A percentile compares a stretch with the other conserved stretches of the same genome.
phyloP scores from a whole-genome alignment of 2,113 vertebrate species.

The Charadrius vociferus region DNA sequence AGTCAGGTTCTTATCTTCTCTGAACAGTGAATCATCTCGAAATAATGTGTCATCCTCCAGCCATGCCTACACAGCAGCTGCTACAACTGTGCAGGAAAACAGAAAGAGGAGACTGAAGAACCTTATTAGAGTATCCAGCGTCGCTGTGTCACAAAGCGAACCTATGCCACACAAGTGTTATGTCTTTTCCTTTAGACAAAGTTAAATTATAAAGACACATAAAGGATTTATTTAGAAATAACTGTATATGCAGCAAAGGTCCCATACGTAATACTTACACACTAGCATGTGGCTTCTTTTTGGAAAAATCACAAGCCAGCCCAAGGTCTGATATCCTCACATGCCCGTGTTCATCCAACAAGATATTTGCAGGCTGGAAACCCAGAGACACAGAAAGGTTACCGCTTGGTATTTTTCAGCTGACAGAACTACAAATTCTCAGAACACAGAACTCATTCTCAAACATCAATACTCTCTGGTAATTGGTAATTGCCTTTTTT shows the following conservation, averaged over 20 bases:
- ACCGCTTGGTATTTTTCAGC: neutral
- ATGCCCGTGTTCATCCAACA: slow-evolving; percentile 94
- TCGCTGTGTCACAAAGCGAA: neutral
- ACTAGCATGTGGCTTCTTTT: slow-evolving; percentile 97
- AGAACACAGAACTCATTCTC: neutral
- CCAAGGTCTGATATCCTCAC: slow-evolving; percentile 97
- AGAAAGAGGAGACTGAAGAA: slow-evolving; percentile 5
- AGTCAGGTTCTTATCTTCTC: slow-evolving; percentile 7
- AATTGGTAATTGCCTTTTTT: neutral
- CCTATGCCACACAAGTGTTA: neutral
- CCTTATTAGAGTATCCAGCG: neutral
- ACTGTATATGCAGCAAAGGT: neutral
- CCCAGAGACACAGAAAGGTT: neutral
- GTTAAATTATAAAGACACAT: neutral
- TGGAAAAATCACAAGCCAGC: slow-evolving; percentile 97
- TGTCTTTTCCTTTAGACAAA: neutral
- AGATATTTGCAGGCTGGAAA: slow-evolving; percentile 92
- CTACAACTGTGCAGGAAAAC: slow-evolving; percentile 29
- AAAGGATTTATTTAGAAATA: neutral
- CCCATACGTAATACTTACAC: slow-evolving; percentile 81
- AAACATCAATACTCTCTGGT: neutral
- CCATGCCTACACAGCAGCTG: slow-evolving; percentile 68
- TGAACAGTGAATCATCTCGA: slow-evolving; percentile 45
- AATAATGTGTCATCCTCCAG: slow-evolving; percentile 58
- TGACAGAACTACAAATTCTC: neutral